Evolutionary conservation across 2,888 invertebrate species (phyloP).

Genomic region (Cetonia aurata): DNA sequence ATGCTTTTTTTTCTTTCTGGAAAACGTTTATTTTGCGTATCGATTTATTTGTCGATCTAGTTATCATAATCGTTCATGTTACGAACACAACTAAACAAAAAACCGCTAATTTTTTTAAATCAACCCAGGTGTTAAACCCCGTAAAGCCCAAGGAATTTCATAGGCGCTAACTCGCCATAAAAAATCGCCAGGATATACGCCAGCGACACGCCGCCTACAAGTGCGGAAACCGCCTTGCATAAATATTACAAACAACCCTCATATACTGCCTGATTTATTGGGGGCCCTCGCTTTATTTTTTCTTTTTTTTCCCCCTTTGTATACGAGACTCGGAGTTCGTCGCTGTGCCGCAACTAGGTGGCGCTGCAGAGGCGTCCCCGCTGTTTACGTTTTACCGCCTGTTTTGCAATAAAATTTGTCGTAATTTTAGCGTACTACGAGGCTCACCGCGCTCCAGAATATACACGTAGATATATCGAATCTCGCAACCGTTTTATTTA

Average conservation of each 20-base stretch:
- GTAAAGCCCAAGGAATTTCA: neutral
- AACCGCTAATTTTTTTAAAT: too few species aligned
- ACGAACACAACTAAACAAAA: too few species aligned
- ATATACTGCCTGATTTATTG: conserved; percentile 47
- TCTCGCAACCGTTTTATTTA: conserved; percentile 22
- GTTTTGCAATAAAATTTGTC: conserved; percentile 35
- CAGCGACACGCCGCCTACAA: conserved; percentile 45
- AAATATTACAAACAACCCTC: conserved; percentile 51
- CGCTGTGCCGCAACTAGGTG: too few species aligned
- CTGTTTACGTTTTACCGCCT: too few species aligned
- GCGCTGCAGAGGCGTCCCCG: too few species aligned
- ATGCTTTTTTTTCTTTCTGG: too few species aligned
- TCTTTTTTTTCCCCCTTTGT: conserved; percentile 20
- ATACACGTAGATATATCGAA: conserved; percentile 22
- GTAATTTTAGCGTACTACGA: conserved; percentile 11
- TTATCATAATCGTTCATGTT: too few species aligned
- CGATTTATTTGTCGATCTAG: too few species aligned
- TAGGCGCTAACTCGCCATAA: conserved; percentile 24
- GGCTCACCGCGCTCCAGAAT: neutral
- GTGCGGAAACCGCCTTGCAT: conserved; percentile 52
- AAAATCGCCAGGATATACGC: conserved; percentile 43
- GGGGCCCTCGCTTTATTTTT: conserved; percentile 44
- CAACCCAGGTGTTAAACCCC: neutral
- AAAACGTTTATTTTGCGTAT: too few species aligned
- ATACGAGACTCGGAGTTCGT: too few species aligned